phyloP scores from a whole-genome alignment of 1,140 invertebrate species.

The Ephestia elutella region DNA sequence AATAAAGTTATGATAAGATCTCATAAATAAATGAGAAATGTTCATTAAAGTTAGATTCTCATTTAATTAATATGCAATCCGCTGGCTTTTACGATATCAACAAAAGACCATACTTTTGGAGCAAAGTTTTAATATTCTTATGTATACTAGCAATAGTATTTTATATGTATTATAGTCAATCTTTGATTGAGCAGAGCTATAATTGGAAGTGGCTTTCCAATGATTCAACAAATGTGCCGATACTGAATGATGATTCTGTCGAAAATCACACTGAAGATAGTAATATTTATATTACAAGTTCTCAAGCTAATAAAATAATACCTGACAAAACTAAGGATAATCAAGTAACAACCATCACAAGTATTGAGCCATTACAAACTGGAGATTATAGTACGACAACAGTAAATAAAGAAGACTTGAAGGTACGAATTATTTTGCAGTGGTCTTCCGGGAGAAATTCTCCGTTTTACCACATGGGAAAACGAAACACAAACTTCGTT shows the following conservation, averaged over 20 bases:
- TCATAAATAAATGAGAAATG: too few species aligned
- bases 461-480: constrained; percentile 40
- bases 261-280: not conserved
- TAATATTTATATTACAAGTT: not conserved
- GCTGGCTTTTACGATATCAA: not conserved
- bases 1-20: too few species aligned
- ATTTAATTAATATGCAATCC: too few species aligned
- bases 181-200: not conserved
- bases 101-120: not conserved
- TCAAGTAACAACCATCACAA: not conserved
- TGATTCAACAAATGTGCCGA: not conserved
- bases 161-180: not conserved
- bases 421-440: not conserved
- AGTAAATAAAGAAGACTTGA: not conserved
- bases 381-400: not conserved
- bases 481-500: constrained; percentile 33
- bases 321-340: not conserved
- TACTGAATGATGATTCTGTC: too few species aligned
- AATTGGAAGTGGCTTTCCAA: not conserved
- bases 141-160: not conserved
- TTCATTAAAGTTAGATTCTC: too few species aligned
- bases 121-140: not conserved
- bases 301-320: not conserved
- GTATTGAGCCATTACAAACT: not conserved
- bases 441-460: constrained; percentile 5